Base-by-base conservation (phyloP, 2,113 vertebrate species). In the Ceyx margarethae region DNA sequence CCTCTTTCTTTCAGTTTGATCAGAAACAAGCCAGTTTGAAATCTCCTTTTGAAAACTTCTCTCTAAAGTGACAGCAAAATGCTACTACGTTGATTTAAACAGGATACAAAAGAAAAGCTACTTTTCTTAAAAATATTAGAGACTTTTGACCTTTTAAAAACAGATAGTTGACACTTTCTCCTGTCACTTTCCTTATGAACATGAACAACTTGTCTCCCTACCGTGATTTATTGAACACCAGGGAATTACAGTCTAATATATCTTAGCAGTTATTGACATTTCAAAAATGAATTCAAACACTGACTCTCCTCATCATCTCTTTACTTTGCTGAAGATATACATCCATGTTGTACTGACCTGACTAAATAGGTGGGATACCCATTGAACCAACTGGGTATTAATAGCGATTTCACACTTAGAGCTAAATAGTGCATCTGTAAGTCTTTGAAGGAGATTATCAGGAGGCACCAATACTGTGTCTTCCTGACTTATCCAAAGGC, bases 81-180 rank as follows among this genome's bases (percentile, higher is more conserved):
- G 68, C 69, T 90, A 67, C 85, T 81, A 74, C 48, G 57, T 53
- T 93, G 93, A 93, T 94, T 95, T 95, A 88, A 91, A 71, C 53
- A 64, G 76, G 76, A 85, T 93, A 81, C 61, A 88, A 91, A 93
- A 85, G 46, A 83, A 93, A 94, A 60, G 35, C 48, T 85, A 85
- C 91, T 87, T 95, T 94, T 93, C 93, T 92, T 85, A 80, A 87
- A 92, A 85, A 37, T 91, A 85, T 92, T 92, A 53, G 87, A 91
- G 85, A 88, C 85, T 95, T 93, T 60, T 91, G 85, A 95, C 93
- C 92, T 96, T 95, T 94, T 57, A 90, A 93, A 94, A 93, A 90
- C 86, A 94, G 87, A 87, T 29, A 76, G 88, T 90, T 94, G 91
- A 90, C 91, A 90, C 85, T 78, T 90, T 88, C 17, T 84, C 35